A percentile compares a stretch with the other conserved stretches of the same genome.
These are phyloP conservation scores for Naso thynnoides DNA, from an alignment of 2,797 vertebrate species.

Conservation along the genomic window DNA sequence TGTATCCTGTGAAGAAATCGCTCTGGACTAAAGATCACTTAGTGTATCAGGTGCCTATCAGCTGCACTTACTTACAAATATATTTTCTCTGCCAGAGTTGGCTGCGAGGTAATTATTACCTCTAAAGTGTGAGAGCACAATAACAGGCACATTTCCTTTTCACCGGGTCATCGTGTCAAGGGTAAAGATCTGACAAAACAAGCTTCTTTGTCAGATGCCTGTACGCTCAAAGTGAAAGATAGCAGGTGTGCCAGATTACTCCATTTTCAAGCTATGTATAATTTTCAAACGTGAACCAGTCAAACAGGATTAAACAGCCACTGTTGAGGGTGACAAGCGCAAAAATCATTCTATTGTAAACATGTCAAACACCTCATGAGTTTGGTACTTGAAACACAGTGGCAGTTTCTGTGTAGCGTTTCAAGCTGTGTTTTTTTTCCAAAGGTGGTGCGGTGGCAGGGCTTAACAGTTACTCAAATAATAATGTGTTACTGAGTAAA, in stretches of 20 bases:
- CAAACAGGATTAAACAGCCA: slow-evolving; percentile 39
- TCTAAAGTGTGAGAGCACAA: slow-evolving; percentile 58
- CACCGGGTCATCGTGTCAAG: slow-evolving; percentile 57
- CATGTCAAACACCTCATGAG: slow-evolving; percentile 45
- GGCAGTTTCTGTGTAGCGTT: slow-evolving; percentile 20
- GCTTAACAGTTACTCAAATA: slow-evolving; percentile 35
- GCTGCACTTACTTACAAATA: slow-evolving; percentile 25
- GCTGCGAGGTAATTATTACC: slow-evolving; percentile 76
- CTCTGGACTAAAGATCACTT: slow-evolving; percentile 48
- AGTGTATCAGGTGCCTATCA: slow-evolving; percentile 35
- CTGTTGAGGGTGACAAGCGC: slow-evolving; percentile 49
- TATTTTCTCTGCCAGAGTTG: slow-evolving; percentile 32
- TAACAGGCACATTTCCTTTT: slow-evolving; percentile 66
- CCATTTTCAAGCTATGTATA: slow-evolving; percentile 4
- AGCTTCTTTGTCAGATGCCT: slow-evolving; percentile 37
- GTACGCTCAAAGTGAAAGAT: slow-evolving; percentile 28
- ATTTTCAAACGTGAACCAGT: slow-evolving; percentile 44
- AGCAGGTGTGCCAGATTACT: slow-evolving; percentile 43
- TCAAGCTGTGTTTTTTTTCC: background rate
- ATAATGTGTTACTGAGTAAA: too few species aligned
- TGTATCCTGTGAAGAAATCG: slow-evolving; percentile 37
- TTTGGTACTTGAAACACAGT: slow-evolving; percentile 32
- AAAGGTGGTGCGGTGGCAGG: background rate
- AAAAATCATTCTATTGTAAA: slow-evolving; percentile 55
- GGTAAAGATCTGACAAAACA: slow-evolving; percentile 56